Percentiles rank a stretch among this genome's conserved stretches.
Evolutionary conservation across 2,113 vertebrate genomes (phyloP).

Genomic region (Chlamydotis undulata): DNA sequence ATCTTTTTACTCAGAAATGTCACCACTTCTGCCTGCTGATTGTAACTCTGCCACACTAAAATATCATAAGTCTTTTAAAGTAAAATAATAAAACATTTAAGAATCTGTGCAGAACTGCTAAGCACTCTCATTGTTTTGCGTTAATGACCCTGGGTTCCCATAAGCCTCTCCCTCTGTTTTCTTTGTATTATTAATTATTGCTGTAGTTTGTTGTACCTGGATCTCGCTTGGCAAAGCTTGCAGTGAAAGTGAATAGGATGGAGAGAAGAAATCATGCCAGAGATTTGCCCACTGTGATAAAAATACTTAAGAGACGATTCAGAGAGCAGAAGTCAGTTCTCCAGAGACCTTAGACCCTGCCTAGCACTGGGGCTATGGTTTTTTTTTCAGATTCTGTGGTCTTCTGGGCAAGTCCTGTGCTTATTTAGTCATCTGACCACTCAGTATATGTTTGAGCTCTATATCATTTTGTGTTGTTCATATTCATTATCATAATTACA

Average conservation of each 20-base stretch:
- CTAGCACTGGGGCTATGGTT: background rate
- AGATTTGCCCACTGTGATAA: background rate
- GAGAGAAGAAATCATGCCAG: background rate
- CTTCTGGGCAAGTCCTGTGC: background rate
- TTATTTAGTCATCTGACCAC: background rate
- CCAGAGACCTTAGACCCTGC: background rate
- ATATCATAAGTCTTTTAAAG: background rate
- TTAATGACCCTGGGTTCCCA: background rate
- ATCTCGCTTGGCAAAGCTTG: background rate
- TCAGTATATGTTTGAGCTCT: background rate
- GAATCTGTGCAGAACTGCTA: background rate
- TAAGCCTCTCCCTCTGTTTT: background rate
- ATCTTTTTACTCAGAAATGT: background rate
- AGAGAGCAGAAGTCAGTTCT: background rate
- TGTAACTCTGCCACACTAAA: background rate
- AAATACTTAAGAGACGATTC: background rate
- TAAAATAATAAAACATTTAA: constrained; percentile 32
- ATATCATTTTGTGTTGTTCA: background rate
- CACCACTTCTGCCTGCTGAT: background rate
- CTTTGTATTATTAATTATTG: background rate
- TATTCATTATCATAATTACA: background rate
- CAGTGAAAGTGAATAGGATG: background rate
- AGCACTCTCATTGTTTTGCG: background rate
- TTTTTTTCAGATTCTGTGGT: background rate
- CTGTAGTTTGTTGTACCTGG: background rate